Base-by-base conservation (phyloP, 2,888 invertebrate species). In the Hedya salicella region DNA sequence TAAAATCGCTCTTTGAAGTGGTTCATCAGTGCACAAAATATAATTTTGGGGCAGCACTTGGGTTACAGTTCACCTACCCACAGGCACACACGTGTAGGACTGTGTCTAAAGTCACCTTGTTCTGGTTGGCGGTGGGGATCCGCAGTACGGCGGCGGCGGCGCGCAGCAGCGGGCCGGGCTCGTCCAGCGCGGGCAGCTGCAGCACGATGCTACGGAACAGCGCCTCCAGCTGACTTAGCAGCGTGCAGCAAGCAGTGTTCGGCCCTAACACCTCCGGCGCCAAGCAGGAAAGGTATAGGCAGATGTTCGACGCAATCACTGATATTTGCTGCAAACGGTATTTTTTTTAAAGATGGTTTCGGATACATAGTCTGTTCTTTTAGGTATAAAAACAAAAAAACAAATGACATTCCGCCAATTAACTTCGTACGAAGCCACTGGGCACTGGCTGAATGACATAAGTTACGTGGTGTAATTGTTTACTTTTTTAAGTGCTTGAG, bases 251-350 rank as follows among this genome's bases (percentile, higher is more conserved):
- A 0, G 95, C 95, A 44, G 94, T 91, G 1, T 94, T 93, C 44
- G 95, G 94, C 3, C 95, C 95, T 57, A 95, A 92, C 16, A 95
- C 95, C 78, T 97, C 97, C 71, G 98, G 94, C 8, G 98, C 97
- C 62, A 99, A 93, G 86, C 97, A 97, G 79, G 98, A 98, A 79
- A 99, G 93, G 89, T 99, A 99, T 82, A 96, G 96, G 1, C 98
- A 96, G 81, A 99, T 95, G 89, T 99, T 99, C 81, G 96, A 95
- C 63, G 98, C 93, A 72, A 98, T 96, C 39, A 96, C 94, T 6
- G 96, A 95, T 68, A 98, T 91, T 88, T 90, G 89, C 91, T 91
- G 75, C 0, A 62, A 59, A 46, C n/a, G 6, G 11, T 30, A 17
- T 9, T 14, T 5, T 42, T 56, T 42, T n/a, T n/a, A 9, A 4